Conservation (phyloP, 2,113 vertebrate species). For the Empidonax alnorum region DNA sequence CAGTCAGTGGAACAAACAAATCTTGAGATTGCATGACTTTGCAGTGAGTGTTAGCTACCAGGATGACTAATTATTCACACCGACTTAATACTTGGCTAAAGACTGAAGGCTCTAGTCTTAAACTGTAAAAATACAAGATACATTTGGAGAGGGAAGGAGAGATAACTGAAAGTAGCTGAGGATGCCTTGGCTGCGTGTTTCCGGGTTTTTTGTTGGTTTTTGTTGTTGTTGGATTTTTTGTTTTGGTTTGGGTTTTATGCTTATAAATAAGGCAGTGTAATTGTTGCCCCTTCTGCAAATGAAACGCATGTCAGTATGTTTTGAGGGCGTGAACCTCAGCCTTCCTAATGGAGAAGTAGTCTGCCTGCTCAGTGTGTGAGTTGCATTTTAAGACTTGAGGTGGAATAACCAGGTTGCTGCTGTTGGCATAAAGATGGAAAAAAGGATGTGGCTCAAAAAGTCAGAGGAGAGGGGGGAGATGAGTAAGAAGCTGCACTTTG, state of each 20-base stretch:
- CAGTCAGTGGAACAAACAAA: constrained; percentile 49
- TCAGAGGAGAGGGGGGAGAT: not conserved
- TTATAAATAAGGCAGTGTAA: constrained; percentile 4
- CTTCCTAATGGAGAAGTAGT: not conserved
- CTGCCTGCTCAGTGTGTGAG: not conserved
- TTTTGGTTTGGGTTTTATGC: not conserved
- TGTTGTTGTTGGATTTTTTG: not conserved
- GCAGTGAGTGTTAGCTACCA: constrained; percentile 44
- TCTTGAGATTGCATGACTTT: constrained; percentile 58
- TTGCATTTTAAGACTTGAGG: not conserved
- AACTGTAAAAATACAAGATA: not conserved
- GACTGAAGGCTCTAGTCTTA: not conserved
- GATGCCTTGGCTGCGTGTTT: not conserved
- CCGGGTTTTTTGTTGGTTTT: not conserved
- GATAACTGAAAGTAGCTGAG: not conserved
- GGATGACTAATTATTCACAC: constrained; percentile 67
- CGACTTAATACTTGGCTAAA: not conserved
- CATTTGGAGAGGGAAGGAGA: not conserved
- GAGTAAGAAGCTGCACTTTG: not conserved
- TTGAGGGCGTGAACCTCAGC: constrained; percentile 59
- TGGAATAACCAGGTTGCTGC: not conserved
- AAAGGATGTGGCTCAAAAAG: not conserved
- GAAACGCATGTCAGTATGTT: constrained; percentile 58
- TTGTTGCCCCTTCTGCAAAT: constrained; percentile 16
- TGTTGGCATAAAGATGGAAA: not conserved